phyloP scores from a whole-genome alignment of 2,797 vertebrate genomes.

The Melanogrammus aeglefinus region DNA sequence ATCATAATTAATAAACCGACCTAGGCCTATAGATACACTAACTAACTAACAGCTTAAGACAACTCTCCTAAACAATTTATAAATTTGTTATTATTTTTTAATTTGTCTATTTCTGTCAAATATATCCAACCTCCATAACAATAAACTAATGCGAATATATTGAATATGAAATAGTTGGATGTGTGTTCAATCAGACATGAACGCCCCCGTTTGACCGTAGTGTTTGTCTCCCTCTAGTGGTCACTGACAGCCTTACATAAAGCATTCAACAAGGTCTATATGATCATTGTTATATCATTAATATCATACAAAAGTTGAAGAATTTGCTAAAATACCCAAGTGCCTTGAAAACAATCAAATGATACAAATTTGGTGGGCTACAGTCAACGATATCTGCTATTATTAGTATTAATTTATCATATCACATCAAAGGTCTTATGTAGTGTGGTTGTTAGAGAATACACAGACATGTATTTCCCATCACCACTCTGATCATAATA shows the following conservation, averaged over 20 bases:
- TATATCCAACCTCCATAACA: neutral
- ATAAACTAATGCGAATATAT: neutral
- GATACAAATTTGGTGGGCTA: neutral
- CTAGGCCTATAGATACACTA: neutral
- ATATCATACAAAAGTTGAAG: neutral
- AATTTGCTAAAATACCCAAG: neutral
- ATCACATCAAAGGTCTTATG: neutral
- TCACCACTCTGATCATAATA: neutral
- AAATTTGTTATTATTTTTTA: neutral
- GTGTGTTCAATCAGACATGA: neutral
- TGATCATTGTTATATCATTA: neutral
- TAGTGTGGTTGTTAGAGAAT: neutral
- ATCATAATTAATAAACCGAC: neutral
- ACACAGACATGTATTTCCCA: neutral
- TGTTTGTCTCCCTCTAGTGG: slow-evolving; percentile 59
- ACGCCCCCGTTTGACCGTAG: neutral
- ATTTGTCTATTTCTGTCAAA: neutral
- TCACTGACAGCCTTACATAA: neutral
- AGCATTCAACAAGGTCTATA: neutral
- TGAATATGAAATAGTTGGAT: neutral
- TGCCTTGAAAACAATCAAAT: neutral
- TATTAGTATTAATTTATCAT: neutral
- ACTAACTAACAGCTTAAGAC: neutral
- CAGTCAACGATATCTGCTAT: neutral
- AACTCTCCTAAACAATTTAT: neutral